A percentile compares a stretch with the other conserved stretches of the same genome.
Evolutionary conservation across 2,797 vertebrate genomes (phyloP).

Genomic region (Diglossa cyanea): DNA sequence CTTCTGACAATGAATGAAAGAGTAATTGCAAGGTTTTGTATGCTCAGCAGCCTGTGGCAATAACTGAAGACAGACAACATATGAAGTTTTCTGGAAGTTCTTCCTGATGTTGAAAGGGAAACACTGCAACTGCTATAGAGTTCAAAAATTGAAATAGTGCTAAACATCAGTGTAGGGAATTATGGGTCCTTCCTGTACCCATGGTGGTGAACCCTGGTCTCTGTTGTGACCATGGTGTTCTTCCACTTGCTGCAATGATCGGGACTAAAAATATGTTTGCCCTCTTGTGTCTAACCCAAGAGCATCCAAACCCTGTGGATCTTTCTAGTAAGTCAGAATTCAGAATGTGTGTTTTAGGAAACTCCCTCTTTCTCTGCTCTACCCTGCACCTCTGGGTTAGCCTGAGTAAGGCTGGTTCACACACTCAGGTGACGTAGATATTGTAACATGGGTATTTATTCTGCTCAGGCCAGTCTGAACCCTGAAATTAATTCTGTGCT

Average conservation of each 20-base stretch:
- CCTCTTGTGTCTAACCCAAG: neutral
- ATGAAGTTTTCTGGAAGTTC: neutral
- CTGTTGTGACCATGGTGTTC: neutral
- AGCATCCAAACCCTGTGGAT: neutral
- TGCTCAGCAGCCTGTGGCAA: neutral
- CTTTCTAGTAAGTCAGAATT: neutral
- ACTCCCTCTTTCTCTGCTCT: neutral
- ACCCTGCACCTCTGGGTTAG: neutral
- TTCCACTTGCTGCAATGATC: neutral
- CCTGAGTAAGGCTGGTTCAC: neutral
- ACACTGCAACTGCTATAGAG: neutral
- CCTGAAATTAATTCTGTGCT: neutral
- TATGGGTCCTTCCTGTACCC: neutral
- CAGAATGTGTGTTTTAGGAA: neutral
- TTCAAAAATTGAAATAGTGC: neutral
- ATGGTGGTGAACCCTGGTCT: neutral
- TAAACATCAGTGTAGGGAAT: neutral
- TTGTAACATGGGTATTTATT: neutral
- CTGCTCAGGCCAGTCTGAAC: neutral
- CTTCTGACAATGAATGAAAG: neutral
- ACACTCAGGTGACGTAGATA: fast-evolving
- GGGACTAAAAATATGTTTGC: neutral
- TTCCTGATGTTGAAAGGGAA: neutral
- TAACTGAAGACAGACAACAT: neutral
- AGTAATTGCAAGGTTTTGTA: neutral